phyloP scores from a whole-genome alignment of 2,113 vertebrate genomes.

The Ageneiosus marmoratus region DNA sequence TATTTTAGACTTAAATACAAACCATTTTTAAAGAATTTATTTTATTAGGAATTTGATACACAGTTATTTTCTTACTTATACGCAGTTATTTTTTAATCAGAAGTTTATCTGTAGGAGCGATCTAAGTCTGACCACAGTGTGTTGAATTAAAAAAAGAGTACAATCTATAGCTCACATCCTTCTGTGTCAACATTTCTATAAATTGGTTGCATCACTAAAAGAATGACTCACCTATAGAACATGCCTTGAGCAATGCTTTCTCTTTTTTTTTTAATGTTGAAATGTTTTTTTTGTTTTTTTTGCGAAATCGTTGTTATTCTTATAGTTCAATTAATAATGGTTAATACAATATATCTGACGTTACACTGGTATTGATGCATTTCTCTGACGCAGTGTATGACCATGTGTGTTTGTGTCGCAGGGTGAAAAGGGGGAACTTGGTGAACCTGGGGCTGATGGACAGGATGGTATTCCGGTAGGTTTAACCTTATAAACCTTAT shows the following conservation, averaged over 20 bases:
- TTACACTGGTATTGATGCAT: background rate
- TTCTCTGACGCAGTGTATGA: background rate
- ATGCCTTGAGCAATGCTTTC: background rate
- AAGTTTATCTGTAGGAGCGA: background rate
- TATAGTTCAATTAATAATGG: background rate
- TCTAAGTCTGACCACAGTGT: background rate
- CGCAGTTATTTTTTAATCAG: background rate
- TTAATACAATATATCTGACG: too few species aligned
- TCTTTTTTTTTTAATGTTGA: background rate
- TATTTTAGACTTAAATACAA: background rate
- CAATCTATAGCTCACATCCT: background rate
- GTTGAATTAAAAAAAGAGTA: background rate
- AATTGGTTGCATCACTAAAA: background rate
- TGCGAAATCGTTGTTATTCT: background rate
- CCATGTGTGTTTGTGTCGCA: conserved; percentile 33
- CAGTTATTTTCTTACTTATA: background rate
- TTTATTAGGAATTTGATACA: background rate
- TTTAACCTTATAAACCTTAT: background rate
- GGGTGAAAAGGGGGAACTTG: conserved; percentile 55
- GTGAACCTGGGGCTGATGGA: conserved; percentile 48
- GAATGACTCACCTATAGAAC: background rate
- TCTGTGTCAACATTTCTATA: background rate
- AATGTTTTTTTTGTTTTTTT: background rate
- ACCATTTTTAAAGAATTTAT: background rate
- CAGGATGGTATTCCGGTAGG: conserved; percentile 54